Conservation (phyloP, 92 coral and sea anemone species). For the Zoanthus gigantus region DNA sequence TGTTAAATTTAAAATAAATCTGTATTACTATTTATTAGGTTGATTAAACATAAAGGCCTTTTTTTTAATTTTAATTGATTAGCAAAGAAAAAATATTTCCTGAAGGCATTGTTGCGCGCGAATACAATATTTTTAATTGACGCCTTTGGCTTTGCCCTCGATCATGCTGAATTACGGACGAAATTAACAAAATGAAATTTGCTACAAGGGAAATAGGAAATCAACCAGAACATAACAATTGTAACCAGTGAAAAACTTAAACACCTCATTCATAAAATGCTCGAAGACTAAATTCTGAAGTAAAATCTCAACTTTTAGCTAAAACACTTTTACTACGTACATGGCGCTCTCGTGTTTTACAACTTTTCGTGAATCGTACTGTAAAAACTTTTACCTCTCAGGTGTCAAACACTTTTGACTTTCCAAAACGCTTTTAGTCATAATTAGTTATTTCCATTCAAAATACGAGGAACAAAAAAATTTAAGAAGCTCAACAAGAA, state of each 20-base stretch:
- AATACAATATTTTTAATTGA: slow-evolving; percentile 5
- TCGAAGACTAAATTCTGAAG: neutral
- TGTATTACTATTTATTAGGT: neutral
- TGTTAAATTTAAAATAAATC: too few relatives aligned
- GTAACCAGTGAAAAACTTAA: neutral
- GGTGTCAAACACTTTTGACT: neutral
- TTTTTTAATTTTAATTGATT: neutral
- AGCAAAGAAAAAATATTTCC: neutral
- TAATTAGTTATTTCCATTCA: neutral
- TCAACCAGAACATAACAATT: neutral
- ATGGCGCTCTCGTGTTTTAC: neutral
- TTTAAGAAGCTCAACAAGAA: neutral
- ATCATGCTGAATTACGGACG: neutral
- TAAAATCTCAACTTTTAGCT: neutral
- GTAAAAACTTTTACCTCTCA: neutral
- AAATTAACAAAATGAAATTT: neutral
- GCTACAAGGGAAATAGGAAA: neutral
- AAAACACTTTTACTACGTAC: neutral
- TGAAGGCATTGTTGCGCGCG: neutral
- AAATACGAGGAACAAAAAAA: neutral
- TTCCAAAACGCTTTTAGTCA: neutral
- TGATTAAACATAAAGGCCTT: neutral
- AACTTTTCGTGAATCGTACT: neutral
- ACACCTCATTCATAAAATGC: neutral
- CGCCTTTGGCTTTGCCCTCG: neutral